phyloP scores from a whole-genome alignment of 2,888 invertebrate genomes.

The Hypomecis punctinalis region DNA sequence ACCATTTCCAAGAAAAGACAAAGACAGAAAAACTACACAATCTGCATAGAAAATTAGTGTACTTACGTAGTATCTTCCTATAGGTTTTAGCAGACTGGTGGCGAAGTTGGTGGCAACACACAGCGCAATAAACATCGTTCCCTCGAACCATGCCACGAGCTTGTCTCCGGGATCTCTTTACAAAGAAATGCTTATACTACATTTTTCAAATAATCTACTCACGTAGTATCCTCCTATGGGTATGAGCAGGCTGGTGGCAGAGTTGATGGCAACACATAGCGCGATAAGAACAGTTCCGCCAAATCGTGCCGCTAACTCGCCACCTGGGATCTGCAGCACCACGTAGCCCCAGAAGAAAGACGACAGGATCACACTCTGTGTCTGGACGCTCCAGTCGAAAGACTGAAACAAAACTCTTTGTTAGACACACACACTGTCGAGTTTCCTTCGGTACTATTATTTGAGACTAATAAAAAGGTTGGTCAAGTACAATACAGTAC shows the following conservation, averaged over 20 bases:
- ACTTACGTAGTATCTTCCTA: constrained; percentile 65
- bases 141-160: no score
- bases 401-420: constrained; percentile 51
- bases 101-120: constrained; percentile 71
- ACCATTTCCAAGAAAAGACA: no score
- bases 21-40: neutral
- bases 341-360: constrained; percentile 88
- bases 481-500: no score
- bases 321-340: constrained; percentile 88
- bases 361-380: constrained; percentile 78
- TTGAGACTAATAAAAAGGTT: no score
- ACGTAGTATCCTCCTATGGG: constrained; percentile 65
- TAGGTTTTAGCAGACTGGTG: constrained; percentile 62
- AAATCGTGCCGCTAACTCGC: constrained; percentile 88
- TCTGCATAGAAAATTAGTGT: neutral
- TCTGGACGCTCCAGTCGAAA: constrained; percentile 83
- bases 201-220: constrained; percentile 43
- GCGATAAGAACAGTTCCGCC: constrained; percentile 88
- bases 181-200: no score
- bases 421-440: neutral
- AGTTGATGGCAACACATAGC: constrained; percentile 59
- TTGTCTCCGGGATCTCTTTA: no score
- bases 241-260: constrained; percentile 69
- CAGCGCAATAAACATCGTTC: constrained; percentile 84
- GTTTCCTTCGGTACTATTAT: neutral